These are phyloP conservation scores for Lepidothrix coronata DNA, from an alignment of 2,113 vertebrate species.

Conservation along the genomic window DNA sequence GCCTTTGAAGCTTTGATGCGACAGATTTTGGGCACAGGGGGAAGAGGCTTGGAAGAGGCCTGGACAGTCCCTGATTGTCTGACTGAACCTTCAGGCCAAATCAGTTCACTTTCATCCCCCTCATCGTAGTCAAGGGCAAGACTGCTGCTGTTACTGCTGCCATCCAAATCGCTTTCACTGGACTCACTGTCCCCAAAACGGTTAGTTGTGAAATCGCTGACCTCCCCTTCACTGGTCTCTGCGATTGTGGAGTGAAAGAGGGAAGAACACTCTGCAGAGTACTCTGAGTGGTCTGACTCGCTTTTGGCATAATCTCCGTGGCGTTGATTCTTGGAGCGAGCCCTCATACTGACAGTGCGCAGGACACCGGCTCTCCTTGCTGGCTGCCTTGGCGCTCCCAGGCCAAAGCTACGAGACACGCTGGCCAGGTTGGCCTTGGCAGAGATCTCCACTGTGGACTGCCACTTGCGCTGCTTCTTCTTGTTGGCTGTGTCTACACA, in stretches of 20 bases:
- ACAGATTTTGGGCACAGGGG: conserved; percentile 80
- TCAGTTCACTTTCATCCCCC: conserved; percentile 67
- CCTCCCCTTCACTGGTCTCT: conserved; percentile 85
- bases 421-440: conserved; percentile 16
- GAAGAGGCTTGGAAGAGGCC: conserved; percentile 65
- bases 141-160: conserved; percentile 73
- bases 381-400: not conserved
- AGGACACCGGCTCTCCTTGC: conserved; percentile 53
- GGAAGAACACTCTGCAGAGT: conserved; percentile 80
- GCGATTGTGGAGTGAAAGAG: conserved; percentile 85
- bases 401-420: conserved; percentile 41
- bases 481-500: conserved; percentile 19
- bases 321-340: conserved; percentile 56
- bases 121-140: conserved; percentile 71
- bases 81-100: conserved; percentile 72
- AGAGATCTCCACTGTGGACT: conserved; percentile 76
- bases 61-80: conserved; percentile 37
- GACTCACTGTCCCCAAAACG: conserved; percentile 89
- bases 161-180: conserved; percentile 76
- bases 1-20: conserved; percentile 93
- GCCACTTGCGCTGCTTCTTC: conserved; percentile 79
- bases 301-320: conserved; percentile 67
- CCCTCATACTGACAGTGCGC: conserved; percentile 52
- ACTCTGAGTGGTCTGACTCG: conserved; percentile 80
- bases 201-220: conserved; percentile 86